Conservation (phyloP, 1,140 invertebrate species). For the Prorops nasuta region DNA sequence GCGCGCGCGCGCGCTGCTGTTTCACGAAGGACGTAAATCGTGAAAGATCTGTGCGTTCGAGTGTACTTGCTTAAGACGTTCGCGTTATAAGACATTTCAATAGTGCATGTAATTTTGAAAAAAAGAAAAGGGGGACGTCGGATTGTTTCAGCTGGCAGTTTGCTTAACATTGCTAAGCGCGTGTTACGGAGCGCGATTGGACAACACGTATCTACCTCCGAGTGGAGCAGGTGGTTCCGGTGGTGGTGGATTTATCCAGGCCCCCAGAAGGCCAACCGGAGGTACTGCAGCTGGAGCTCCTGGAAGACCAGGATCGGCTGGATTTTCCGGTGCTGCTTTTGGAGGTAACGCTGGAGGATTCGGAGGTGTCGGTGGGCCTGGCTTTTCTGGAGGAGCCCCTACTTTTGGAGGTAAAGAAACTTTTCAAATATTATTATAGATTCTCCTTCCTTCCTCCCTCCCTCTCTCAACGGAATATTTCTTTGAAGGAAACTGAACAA, state of each 20-base stretch:
- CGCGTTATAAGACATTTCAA: too few relatives aligned
- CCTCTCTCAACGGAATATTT: too few relatives aligned
- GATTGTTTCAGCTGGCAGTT: too few relatives aligned
- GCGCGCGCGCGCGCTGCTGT: too few relatives aligned
- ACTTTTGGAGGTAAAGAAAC: too few relatives aligned
- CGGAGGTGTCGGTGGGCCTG: not conserved
- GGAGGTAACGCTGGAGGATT: conserved; percentile 28
- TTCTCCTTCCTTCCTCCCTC: too few relatives aligned
- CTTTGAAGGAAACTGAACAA: not conserved
- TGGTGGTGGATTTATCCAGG: conserved; percentile 49
- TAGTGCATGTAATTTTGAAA: too few relatives aligned
- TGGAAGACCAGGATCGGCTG: conserved; percentile 26
- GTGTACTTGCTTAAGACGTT: too few relatives aligned
- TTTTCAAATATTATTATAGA: too few relatives aligned
- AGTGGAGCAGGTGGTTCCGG: conserved; percentile 57
- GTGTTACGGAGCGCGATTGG: conserved; percentile 56
- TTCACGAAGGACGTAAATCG: too few relatives aligned
- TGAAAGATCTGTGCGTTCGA: too few relatives aligned
- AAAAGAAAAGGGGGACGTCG: too few relatives aligned
- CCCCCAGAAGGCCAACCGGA: conserved; percentile 37
- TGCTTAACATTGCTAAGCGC: conserved; percentile 28
- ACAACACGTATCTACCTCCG: conserved; percentile 65
- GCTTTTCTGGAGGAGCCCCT: conserved; percentile 10
- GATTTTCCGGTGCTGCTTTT: conserved; percentile 31
- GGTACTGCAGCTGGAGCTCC: conserved; percentile 16